Conservation (phyloP, 2,888 invertebrate genomes). For the Endotricha flammealis region DNA sequence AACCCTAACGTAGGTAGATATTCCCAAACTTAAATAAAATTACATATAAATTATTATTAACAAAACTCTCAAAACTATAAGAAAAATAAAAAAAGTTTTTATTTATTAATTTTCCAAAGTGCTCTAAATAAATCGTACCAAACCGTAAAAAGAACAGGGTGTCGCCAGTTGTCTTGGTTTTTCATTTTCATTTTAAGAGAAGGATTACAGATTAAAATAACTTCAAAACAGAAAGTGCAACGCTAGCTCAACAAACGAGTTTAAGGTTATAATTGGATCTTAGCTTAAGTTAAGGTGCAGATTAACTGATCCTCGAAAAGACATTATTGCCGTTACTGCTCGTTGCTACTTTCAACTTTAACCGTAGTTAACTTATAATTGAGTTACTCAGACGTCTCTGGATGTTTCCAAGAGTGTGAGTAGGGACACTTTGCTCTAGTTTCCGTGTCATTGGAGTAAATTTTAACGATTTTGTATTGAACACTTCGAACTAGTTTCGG, state of each 20-base stretch:
- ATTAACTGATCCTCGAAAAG: conserved; percentile 3
- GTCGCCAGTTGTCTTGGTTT: no score
- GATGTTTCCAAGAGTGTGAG: conserved; percentile 14
- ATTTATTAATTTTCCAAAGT: no score
- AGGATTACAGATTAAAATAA: no score
- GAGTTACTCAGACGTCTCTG: conserved; percentile 14
- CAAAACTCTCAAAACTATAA: no score
- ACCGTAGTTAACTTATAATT: conserved; percentile 19
- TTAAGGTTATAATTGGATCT: conserved; percentile 23
- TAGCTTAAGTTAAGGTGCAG: conserved; percentile 12
- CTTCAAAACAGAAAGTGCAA: no score
- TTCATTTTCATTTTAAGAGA: no score
- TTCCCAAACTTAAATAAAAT: no score
- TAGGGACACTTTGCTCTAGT: conserved; percentile 13
- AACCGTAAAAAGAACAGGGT: no score
- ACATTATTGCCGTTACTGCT: neutral
- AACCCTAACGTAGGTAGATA: no score
- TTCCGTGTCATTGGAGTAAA: conserved; percentile 6
- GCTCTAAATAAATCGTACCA: no score
- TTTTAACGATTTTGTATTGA: conserved; percentile 2
- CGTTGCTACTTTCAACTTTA: conserved; percentile 12
- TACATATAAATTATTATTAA: no score
- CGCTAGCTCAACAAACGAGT: conserved; percentile 18
- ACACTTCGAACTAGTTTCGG: neutral
- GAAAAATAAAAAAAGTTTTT: no score